phyloP scores from a whole-genome alignment of 2,797 vertebrate species.

The Tokudaia tokunoshimensis region DNA sequence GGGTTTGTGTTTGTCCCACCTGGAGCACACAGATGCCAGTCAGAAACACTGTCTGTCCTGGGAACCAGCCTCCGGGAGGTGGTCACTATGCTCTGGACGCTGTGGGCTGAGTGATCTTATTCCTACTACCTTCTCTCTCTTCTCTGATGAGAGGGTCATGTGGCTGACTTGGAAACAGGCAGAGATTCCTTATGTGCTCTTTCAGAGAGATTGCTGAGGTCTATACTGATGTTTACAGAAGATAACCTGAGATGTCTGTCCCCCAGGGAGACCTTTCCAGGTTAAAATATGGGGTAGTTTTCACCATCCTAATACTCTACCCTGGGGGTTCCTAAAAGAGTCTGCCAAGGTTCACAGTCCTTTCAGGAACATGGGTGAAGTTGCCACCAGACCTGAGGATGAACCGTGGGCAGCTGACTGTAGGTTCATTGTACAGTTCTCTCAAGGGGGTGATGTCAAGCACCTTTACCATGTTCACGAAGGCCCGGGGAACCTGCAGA shows the following conservation, averaged over 20 bases:
- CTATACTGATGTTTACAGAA: not conserved
- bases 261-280: not conserved
- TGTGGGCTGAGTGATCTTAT: not conserved
- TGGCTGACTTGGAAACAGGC: not conserved
- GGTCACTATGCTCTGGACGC: not conserved
- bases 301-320: not conserved
- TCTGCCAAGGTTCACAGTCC: not conserved
- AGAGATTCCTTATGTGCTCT: not conserved
- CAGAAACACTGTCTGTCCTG: not conserved
- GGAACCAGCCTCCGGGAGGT: not conserved
- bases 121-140: not conserved
- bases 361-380: not conserved
- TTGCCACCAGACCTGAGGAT: conserved; percentile 87
- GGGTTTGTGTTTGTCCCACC: not conserved
- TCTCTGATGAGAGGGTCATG: not conserved
- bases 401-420: conserved; percentile 75
- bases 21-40: not conserved
- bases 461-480: conserved; percentile 88
- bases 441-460: conserved; percentile 80
- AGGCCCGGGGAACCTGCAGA: conserved; percentile 88
- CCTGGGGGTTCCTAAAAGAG: not conserved
- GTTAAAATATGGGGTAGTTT: not conserved
- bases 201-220: not conserved
- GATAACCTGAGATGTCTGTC: not conserved
- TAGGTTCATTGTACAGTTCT: conserved; percentile 72